phyloP scores from a whole-genome alignment of 2,888 invertebrate species.

The Pollenia angustigena region DNA sequence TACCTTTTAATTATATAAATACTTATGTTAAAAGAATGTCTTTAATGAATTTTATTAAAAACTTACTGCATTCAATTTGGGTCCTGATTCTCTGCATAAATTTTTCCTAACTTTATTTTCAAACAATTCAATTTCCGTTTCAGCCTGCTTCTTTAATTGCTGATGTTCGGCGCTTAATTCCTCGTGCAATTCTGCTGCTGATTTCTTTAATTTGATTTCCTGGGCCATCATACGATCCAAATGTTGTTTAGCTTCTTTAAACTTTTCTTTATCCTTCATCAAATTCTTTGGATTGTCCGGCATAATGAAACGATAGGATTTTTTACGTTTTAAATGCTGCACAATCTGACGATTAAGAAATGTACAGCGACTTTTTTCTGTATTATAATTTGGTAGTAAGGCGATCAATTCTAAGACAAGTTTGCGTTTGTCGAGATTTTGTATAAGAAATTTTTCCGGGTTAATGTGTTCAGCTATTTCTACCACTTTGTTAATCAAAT shows the following conservation, averaged over 20 bases:
- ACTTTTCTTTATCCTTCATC: conserved; percentile 48
- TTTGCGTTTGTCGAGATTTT: conserved; percentile 76
- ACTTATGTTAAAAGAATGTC: background rate
- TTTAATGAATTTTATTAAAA: too few species aligned
- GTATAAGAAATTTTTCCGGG: conserved; percentile 65
- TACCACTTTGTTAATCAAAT: conserved; percentile 74
- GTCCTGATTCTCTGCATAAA: conserved; percentile 52
- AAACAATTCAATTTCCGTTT: conserved; percentile 49
- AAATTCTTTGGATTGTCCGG: conserved; percentile 72
- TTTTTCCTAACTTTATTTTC: conserved; percentile 59
- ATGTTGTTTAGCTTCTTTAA: conserved; percentile 57
- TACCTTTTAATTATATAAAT: conserved; percentile 56
- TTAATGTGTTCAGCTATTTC: conserved; percentile 67
- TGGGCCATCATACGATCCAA: conserved; percentile 74
- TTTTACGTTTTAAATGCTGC: conserved; percentile 78
- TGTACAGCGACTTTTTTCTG: conserved; percentile 68
- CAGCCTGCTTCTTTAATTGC: conserved; percentile 4
- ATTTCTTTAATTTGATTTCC: conserved; percentile 41
- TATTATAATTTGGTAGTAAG: conserved; percentile 27
- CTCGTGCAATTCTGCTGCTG: conserved; percentile 30
- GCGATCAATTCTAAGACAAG: conserved; percentile 64
- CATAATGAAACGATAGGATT: conserved; percentile 74
- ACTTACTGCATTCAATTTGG: conserved; percentile 71
- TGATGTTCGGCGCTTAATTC: conserved; percentile 31
- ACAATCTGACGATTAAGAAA: conserved; percentile 76